Evolutionary conservation across 2,113 vertebrate species (phyloP).

Genomic region (Crotalus horridus): DNA sequence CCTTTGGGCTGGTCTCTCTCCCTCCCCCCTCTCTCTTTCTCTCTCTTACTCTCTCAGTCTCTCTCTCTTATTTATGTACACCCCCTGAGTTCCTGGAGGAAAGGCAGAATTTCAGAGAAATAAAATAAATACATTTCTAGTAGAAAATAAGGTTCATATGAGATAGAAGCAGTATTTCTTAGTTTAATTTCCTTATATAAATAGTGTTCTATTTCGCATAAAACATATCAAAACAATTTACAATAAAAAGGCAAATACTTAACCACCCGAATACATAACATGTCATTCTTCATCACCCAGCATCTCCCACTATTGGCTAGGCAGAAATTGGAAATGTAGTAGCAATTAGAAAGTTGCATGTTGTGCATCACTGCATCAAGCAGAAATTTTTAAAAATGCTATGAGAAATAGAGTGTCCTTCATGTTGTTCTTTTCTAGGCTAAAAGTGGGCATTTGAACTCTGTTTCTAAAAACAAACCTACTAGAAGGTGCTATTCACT

Average conservation of each 20-base stretch:
- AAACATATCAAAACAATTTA: neutral
- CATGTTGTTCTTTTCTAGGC: neutral
- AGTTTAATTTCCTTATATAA: neutral
- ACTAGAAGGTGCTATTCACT: neutral
- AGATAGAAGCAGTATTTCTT: neutral
- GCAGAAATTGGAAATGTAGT: neutral
- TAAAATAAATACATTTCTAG: neutral
- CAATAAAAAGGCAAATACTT: neutral
- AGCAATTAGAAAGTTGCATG: neutral
- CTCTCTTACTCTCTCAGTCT: too few species aligned
- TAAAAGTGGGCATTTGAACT: neutral
- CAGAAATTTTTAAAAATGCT: neutral
- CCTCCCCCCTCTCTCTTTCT: too few species aligned
- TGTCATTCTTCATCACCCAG: neutral
- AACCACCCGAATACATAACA: neutral
- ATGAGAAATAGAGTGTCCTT: neutral
- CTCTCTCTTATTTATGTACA: too few species aligned
- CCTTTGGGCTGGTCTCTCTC: too few species aligned
- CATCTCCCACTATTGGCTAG: neutral
- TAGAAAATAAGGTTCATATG: neutral
- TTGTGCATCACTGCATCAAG: neutral
- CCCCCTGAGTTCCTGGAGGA: neutral
- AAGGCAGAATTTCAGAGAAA: neutral
- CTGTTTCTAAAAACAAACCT: neutral
- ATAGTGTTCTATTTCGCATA: neutral